Evolutionary conservation across 1,140 invertebrate species (phyloP), one percentile per base, ranked within the genome.

Genomic region (Psilanteris sp.): DNA sequence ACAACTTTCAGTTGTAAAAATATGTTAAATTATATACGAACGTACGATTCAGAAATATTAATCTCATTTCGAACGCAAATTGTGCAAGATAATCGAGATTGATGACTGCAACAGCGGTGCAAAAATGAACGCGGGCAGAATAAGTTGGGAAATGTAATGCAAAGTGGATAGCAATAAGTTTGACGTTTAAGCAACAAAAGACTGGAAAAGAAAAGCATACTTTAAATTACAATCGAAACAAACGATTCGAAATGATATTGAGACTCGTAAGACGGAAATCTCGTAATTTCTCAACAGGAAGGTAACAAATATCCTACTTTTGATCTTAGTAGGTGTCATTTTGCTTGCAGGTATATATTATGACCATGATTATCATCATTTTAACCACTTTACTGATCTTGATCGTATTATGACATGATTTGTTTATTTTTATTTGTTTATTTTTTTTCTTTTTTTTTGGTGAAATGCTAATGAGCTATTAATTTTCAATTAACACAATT

Each of bases 181-280:
- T 54, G 29, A 14, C 41, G 66, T 54, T 71, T 71, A 61, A 61
- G 67, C 67, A 71, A 71, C 67, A 71, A 61, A 71, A 48, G 55
- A 54, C 27, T 41, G 54, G 29, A 71, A 59, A 61, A 29, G 36
- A 24, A 29, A 31, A 32, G 54, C 15, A 14, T 43, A 27, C 22
- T 37, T 13, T 52, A 61, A 71, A 71, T 71, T 61, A 44, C 54
- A 29, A 44, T 61, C 44, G 44, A 15, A 16, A 24, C 31, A 59
- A 70, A 59, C 64, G 15, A 18, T 43, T 70, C 27, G 64, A 57
- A 50, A 50, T 34, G 52, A 59, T 46, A 68, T 68, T 52, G 52
- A 26, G 18, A 14, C 34, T 52, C 26, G 27, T 61, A 27, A 61
- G 54, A 54, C 22, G 54, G 22, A 54, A 59, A 61, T n/a, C 16